phyloP scores from a whole-genome alignment of 1,140 invertebrate genomes.

The Drosophila sp. region DNA sequence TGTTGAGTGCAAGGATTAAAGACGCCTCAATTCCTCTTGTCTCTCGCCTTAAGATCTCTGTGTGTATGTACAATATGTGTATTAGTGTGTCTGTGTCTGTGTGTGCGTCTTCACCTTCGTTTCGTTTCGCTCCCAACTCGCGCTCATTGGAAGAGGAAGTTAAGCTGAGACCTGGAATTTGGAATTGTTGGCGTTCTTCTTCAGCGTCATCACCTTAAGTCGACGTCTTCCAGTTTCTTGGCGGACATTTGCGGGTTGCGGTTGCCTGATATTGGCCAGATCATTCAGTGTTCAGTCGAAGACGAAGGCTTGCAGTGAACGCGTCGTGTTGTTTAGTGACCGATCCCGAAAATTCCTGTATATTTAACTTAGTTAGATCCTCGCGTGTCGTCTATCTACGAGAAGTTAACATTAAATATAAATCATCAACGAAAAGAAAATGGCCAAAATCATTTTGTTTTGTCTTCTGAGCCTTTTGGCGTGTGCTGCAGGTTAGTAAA shows the following conservation, averaged over 20 bases:
- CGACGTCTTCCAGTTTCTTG: slow-evolving; percentile 52
- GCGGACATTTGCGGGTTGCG: slow-evolving; percentile 51
- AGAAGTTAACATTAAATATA: slow-evolving; percentile 39
- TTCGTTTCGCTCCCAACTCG: slow-evolving; percentile 34
- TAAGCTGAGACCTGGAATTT: slow-evolving; percentile 68
- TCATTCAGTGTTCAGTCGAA: slow-evolving; percentile 73
- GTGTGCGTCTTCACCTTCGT: slow-evolving; percentile 24
- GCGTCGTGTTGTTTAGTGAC: slow-evolving; percentile 73
- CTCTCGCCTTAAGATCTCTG: slow-evolving; percentile 17
- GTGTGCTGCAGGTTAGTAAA: slow-evolving; percentile 79
- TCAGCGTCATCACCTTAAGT: slow-evolving; percentile 39
- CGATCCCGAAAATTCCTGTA: slow-evolving; percentile 32
- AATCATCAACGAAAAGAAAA: slow-evolving; percentile 34
- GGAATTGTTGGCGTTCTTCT: slow-evolving; percentile 58
- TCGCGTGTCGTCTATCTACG: slow-evolving; percentile 40
- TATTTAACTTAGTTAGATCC: slow-evolving; percentile 37
- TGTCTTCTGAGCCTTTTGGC: slow-evolving; percentile 77
- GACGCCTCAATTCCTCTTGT: slow-evolving; percentile 27
- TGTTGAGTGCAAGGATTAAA: slow-evolving; percentile 63
- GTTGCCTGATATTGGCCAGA: slow-evolving; percentile 68
- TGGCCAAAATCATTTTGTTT: slow-evolving; percentile 77
- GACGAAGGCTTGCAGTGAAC: slow-evolving; percentile 79
- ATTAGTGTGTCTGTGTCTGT: slow-evolving; percentile 22
- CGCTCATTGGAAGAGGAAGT: slow-evolving; percentile 73
- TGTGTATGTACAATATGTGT: slow-evolving; percentile 9